Conservation (phyloP, 2,888 invertebrate genomes). For the Cremastinae sp. region DNA sequence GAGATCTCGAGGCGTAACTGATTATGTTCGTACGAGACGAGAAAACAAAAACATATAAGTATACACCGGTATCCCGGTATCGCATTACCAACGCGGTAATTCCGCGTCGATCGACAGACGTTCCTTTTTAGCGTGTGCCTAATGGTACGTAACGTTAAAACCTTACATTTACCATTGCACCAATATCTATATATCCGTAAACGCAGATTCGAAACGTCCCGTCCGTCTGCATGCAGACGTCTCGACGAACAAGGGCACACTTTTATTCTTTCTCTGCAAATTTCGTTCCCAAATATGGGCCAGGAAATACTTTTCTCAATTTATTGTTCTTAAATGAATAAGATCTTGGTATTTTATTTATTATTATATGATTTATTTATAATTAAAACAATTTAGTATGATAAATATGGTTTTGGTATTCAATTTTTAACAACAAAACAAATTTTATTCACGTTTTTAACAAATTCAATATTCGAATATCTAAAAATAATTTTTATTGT, state of each 20-base stretch:
- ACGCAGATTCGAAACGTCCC: not conserved
- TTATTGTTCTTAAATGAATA: no score
- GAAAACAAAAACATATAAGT: no score
- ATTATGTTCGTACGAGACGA: slow-evolving; percentile 67
- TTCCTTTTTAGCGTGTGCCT: slow-evolving; percentile 52
- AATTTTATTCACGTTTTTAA: no score
- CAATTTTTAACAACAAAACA: no score
- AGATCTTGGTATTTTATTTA: no score
- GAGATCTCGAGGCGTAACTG: slow-evolving; percentile 74
- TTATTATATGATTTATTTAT: no score
- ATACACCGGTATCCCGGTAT: slow-evolving; percentile 60
- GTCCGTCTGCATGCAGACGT: not conserved
- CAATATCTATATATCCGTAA: not conserved
- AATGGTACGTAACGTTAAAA: slow-evolving; percentile 59
- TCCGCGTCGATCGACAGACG: slow-evolving; percentile 58
- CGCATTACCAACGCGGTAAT: slow-evolving; percentile 66
- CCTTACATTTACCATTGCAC: slow-evolving; percentile 2
- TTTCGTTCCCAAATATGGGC: not conserved
- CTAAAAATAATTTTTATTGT: no score
- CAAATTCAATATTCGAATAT: no score
- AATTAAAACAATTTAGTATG: no score
- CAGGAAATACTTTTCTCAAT: not conserved
- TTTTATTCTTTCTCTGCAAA: slow-evolving; percentile 12
- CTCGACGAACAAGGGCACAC: no score
- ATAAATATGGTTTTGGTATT: no score